phyloP scores from a whole-genome alignment of 2,113 vertebrate genomes.

The Amblyopsis rosae region DNA sequence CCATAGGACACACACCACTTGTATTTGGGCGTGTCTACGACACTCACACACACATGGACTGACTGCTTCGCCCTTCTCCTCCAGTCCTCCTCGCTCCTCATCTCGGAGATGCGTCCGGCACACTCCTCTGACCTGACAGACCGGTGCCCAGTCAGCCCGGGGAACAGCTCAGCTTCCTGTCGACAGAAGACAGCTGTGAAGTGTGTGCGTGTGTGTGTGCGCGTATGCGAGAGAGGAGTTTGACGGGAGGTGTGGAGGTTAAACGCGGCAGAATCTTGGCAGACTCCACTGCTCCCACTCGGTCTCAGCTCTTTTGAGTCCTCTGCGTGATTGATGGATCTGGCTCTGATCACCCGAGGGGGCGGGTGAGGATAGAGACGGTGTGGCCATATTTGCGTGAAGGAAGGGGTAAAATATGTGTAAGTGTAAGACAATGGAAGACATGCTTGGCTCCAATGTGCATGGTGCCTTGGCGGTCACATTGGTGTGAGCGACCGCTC shows the following conservation, averaged over 20 bases:
- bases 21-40: slow-evolving; percentile 10
- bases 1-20: slow-evolving; percentile 33
- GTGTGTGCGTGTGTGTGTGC: not conserved
- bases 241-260: slow-evolving; percentile 45
- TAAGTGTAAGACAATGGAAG: slow-evolving; percentile 32
- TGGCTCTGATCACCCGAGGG: slow-evolving; percentile 63
- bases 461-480: slow-evolving; percentile 29
- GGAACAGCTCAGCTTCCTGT: not conserved
- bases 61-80: slow-evolving; percentile 26
- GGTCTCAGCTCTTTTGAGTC: slow-evolving; percentile 30
- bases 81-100: slow-evolving; percentile 13
- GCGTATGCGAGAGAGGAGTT: slow-evolving; percentile 14
- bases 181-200: not conserved
- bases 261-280: slow-evolving; percentile 15
- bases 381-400: slow-evolving; percentile 43
- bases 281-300: slow-evolving; percentile 34
- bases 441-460: slow-evolving; percentile 17
- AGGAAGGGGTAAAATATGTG: not conserved
- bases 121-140: slow-evolving; percentile 45
- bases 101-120: not conserved
- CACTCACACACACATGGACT: slow-evolving; percentile 46
- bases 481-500: slow-evolving; percentile 23
- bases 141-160: slow-evolving; percentile 30
- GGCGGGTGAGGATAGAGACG: slow-evolving; percentile 58
- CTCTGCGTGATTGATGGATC: slow-evolving; percentile 70